phyloP scores from a whole-genome alignment of 1,140 invertebrate genomes.

The Scaptomyza hsui region DNA sequence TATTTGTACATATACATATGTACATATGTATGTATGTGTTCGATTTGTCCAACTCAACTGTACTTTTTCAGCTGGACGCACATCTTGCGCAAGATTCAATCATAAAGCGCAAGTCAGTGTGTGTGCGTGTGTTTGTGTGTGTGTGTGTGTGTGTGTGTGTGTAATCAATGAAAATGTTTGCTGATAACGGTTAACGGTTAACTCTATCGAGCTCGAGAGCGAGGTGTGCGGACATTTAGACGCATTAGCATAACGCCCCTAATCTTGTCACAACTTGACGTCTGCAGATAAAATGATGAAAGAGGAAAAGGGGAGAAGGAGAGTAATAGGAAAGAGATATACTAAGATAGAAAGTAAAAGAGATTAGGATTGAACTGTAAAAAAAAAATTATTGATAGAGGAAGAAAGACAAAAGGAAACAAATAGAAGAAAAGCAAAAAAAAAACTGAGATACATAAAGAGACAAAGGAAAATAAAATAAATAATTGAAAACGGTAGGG shows the following conservation, averaged over 20 bases:
- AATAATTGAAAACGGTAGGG: too few species aligned
- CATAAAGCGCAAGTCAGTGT: constrained; percentile 10
- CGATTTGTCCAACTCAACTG: constrained; percentile 24
- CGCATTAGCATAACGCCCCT: constrained; percentile 43
- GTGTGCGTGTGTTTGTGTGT: constrained; percentile 3
- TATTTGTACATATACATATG: too few species aligned
- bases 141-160: constrained; percentile 18
- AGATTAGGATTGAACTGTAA: background rate
- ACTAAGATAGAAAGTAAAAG: background rate
- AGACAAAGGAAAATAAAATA: too few species aligned
- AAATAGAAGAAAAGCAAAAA: too few species aligned
- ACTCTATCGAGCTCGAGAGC: too few species aligned
- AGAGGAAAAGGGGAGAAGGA: background rate
- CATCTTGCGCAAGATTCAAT: constrained; percentile 46
- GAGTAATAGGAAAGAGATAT: background rate
- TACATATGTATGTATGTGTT: background rate
- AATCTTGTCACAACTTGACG: constrained; percentile 24
- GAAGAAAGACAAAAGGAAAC: too few species aligned
- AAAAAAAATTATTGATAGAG: too few species aligned
- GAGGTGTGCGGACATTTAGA: constrained; percentile 2
- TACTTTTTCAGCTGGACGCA: constrained; percentile 38
- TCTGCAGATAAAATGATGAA: constrained; percentile 6
- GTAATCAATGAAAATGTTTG: constrained; percentile 41
- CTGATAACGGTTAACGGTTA: constrained; percentile 36
- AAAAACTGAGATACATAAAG: too few species aligned